These are phyloP conservation scores for Drosophila hamatofila DNA, from an alignment of 2,888 invertebrate species.

Conservation along the genomic window DNA sequence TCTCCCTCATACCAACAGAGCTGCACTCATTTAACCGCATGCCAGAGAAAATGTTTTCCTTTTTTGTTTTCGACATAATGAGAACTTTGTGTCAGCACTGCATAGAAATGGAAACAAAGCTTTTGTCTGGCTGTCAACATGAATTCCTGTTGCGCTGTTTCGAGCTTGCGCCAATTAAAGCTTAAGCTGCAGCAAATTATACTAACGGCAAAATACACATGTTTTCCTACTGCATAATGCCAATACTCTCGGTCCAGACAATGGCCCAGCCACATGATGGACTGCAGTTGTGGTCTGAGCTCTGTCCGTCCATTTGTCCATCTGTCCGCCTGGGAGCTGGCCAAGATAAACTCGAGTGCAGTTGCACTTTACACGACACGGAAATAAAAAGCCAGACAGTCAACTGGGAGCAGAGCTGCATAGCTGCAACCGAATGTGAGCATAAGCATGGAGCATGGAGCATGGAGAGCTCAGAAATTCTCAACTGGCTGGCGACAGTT, in stretches of 20 bases:
- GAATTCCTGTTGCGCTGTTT: slow-evolving; percentile 20
- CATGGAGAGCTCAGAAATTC: not conserved
- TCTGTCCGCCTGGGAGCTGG: slow-evolving; percentile 5
- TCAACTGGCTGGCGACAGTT: slow-evolving; percentile 37
- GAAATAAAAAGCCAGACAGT: slow-evolving; percentile 36
- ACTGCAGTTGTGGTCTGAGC: slow-evolving; percentile 24
- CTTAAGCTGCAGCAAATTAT: slow-evolving; percentile 69
- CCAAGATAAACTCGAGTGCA: slow-evolving; percentile 49
- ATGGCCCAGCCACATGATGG: slow-evolving; percentile 40
- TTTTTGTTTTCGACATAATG: slow-evolving; percentile 8
- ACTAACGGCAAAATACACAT: slow-evolving; percentile 46
- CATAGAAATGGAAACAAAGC: slow-evolving; percentile 24
- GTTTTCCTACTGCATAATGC: slow-evolving; percentile 39
- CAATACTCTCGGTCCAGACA: slow-evolving; percentile 29
- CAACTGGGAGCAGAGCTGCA: slow-evolving; percentile 12
- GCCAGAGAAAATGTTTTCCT: slow-evolving; percentile 2
- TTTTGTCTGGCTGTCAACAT: slow-evolving; percentile 34
- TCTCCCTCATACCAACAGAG: not conserved
- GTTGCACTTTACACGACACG: slow-evolving; percentile 42
- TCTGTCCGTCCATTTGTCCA: not conserved
- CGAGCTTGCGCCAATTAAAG: slow-evolving; percentile 64
- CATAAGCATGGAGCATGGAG: not conserved
- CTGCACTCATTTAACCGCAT: not conserved
- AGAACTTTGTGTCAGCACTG: not conserved
- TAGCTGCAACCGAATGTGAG: not conserved